A percentile compares a stretch with the other conserved stretches of the same genome.
Conservation (phyloP, 2,113 vertebrate genomes). For the Balaenoptera acutorostrata region DNA sequence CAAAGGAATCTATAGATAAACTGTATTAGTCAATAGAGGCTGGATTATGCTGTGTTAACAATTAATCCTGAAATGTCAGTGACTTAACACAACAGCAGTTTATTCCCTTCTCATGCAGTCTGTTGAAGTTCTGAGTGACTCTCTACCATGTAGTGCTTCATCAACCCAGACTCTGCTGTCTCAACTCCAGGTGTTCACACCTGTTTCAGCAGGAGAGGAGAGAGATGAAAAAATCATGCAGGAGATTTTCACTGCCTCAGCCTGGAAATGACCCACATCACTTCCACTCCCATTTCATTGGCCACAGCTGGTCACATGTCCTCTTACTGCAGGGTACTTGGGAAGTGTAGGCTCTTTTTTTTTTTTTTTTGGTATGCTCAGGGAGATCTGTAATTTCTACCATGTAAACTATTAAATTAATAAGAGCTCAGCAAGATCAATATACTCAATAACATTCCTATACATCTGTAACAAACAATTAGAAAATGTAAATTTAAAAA, state of each 20-base stretch:
- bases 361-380: not conserved
- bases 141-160: not conserved
- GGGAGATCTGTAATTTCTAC: not conserved
- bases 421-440: not conserved
- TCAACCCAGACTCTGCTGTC: not conserved
- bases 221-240: not conserved
- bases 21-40: not conserved
- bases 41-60: not conserved
- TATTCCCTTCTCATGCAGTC: not conserved
- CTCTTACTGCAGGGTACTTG: not conserved
- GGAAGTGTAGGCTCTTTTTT: not conserved
- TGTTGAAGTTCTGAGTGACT: not conserved
- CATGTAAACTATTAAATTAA: not conserved
- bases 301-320: not conserved
- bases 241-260: not conserved
- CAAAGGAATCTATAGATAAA: not conserved
- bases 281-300: not conserved
- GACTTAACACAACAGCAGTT: not conserved
- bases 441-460: not conserved
- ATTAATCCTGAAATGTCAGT: not conserved
- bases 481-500: conserved; percentile 5
- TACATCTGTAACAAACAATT: not conserved
- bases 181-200: not conserved
- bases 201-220: not conserved
- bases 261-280: not conserved